Conservation (phyloP, 2,888 invertebrate species). For the Lithodes maja region DNA sequence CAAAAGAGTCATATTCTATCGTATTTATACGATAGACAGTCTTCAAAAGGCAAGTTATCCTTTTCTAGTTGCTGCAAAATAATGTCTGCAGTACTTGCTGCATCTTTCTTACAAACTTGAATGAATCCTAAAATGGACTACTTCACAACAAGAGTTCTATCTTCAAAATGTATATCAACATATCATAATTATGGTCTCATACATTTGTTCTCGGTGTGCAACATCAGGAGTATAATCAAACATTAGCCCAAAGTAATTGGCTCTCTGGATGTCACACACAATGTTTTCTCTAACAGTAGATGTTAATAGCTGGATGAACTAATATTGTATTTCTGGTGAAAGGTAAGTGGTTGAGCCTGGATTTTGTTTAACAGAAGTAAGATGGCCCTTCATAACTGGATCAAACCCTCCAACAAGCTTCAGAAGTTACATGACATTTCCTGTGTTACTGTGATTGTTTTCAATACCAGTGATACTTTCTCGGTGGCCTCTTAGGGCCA, state of each 20-base stretch:
- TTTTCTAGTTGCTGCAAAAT: slow-evolving; percentile 11
- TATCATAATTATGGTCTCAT: background rate
- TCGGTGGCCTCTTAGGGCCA: too few species aligned
- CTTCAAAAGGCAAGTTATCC: slow-evolving; percentile 20
- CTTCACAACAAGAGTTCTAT: slow-evolving; percentile 21
- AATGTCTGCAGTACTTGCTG: slow-evolving; percentile 5
- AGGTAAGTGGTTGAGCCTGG: background rate
- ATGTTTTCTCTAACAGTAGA: background rate
- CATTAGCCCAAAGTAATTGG: slow-evolving; percentile 10
- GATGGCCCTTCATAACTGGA: slow-evolving; percentile 22
- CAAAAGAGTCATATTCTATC: background rate
- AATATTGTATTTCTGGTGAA: slow-evolving; percentile 5
- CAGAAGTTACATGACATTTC: slow-evolving; percentile 1
- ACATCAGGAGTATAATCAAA: slow-evolving; percentile 18
- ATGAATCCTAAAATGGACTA: slow-evolving; percentile 12
- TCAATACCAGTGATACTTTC: too few species aligned
- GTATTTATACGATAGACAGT: background rate
- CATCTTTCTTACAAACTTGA: slow-evolving; percentile 31
- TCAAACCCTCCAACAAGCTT: background rate
- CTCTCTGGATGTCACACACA: slow-evolving; percentile 10
- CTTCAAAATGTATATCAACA: slow-evolving; percentile 16
- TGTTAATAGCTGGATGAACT: slow-evolving; percentile 12
- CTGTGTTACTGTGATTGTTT: background rate
- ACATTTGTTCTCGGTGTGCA: slow-evolving; percentile 17
- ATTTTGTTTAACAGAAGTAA: background rate